Evolutionary conservation across 2,113 vertebrate genomes (phyloP).

Genomic region (Dipodomys merriami): DNA sequence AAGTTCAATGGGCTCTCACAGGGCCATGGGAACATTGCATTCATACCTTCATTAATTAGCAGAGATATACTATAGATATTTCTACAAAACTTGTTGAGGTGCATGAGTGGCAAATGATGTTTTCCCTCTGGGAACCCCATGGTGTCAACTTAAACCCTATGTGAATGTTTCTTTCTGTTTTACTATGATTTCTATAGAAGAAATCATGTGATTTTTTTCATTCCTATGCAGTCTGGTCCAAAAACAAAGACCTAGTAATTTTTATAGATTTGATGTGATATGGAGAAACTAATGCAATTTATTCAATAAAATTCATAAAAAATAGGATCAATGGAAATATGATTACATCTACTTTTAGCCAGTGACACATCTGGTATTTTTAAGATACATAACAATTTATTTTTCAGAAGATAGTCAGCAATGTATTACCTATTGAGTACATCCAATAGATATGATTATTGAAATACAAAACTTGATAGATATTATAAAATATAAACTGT

Average conservation of each 20-base stretch:
- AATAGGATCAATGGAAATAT: not conserved
- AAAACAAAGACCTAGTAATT: not conserved
- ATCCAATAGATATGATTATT: not conserved
- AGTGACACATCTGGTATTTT: not conserved
- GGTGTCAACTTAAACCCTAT: not conserved
- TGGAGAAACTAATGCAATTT: not conserved
- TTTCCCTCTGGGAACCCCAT: not conserved
- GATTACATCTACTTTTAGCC: not conserved
- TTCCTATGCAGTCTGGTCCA: not conserved
- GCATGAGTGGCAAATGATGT: rapidly evolving
- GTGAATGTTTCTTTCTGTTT: not conserved
- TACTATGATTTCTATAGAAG: not conserved
- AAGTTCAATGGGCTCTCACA: not conserved
- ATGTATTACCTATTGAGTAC: not conserved
- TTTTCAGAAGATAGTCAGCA: not conserved
- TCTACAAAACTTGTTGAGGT: not conserved
- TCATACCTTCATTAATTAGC: not conserved
- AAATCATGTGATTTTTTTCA: not conserved
- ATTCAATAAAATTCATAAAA: not conserved
- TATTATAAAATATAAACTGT: not conserved
- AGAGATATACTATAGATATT: not conserved
- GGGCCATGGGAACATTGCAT: not conserved
- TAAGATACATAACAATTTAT: not conserved
- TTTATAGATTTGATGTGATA: not conserved
- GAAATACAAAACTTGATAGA: not conserved